A percentile compares a stretch with the other conserved stretches of the same genome.
phyloP scores from a whole-genome alignment of 2,888 invertebrate genomes.

The Lycia hirtaria region DNA sequence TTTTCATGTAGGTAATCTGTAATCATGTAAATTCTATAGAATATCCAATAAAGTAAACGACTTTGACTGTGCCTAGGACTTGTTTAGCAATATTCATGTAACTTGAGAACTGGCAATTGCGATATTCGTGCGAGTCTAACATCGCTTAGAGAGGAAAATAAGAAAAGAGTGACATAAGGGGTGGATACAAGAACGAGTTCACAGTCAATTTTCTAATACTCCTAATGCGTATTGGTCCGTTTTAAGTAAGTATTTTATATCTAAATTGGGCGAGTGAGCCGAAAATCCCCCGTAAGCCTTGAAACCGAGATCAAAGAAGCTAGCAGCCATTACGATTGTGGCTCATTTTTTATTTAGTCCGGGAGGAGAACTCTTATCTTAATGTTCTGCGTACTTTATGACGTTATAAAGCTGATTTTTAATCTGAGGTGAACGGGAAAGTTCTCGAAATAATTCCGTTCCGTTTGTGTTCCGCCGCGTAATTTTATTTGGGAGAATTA shows the following conservation, averaged over 20 bases:
- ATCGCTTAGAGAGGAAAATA: no score
- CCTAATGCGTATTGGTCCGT: conserved; percentile 75
- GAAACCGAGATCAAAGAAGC: conserved; percentile 84
- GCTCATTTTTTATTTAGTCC: conserved; percentile 85
- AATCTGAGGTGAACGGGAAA: conserved; percentile 76
- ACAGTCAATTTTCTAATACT: conserved; percentile 78
- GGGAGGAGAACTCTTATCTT: conserved; percentile 77
- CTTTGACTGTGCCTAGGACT: no score
- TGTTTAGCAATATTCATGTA: no score
- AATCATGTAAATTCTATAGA: no score
- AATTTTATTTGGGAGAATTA: conserved; percentile 27
- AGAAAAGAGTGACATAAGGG: conserved; percentile 35
- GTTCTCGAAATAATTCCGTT: conserved; percentile 60
- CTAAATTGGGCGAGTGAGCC: conserved; percentile 77
- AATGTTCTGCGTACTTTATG: conserved; percentile 79
- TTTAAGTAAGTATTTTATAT: conserved; percentile 75
- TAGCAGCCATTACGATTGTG: conserved; percentile 80
- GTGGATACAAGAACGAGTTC: conserved; percentile 24
- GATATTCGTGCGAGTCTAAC: no score
- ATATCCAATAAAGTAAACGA: no score
- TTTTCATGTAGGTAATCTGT: no score
- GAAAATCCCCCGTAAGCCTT: conserved; percentile 79
- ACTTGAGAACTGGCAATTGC: no score
- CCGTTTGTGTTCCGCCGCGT: conserved; percentile 46
- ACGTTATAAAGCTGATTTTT: conserved; percentile 85